These are phyloP conservation scores for Paragorgia papillata DNA, from an alignment of 92 coral and sea anemone genomes.

Conservation along the genomic window DNA sequence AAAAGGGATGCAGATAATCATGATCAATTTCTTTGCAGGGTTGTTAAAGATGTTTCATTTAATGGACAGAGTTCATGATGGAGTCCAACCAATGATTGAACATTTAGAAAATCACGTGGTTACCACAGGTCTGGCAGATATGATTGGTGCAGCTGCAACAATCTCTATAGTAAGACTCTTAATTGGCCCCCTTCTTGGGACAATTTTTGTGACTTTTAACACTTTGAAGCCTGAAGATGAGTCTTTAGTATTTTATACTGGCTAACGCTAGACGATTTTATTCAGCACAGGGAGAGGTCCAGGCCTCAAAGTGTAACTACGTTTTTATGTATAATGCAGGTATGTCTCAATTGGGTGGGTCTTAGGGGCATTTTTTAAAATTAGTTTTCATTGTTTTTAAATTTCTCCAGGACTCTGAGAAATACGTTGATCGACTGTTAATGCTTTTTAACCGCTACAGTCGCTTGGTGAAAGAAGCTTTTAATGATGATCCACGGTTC, in stretches of 20 bases:
- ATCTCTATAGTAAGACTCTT: constrained; percentile 77
- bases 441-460: constrained; percentile 82
- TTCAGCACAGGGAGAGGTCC: too few species aligned
- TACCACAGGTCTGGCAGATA: constrained; percentile 94
- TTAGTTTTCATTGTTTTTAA: too few species aligned
- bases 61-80: constrained; percentile 95
- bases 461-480: constrained; percentile 84
- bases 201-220: too few species aligned
- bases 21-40: too few species aligned
- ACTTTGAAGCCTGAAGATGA: too few species aligned
- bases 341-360: too few species aligned
- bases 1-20: too few species aligned
- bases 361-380: too few species aligned
- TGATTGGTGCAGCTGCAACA: constrained; percentile 92
- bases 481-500: constrained; percentile 92
- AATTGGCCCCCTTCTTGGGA: too few species aligned
- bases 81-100: constrained; percentile 97
- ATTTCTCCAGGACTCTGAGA: constrained; percentile 83
- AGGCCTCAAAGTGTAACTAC: background rate
- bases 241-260: too few species aligned
- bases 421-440: constrained; percentile 88
- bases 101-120: constrained; percentile 86
- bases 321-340: too few species aligned
- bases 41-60: constrained; percentile 90
- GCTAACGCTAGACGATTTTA: too few species aligned